These are phyloP conservation scores for Graphium colonna DNA, from an alignment of 2,888 invertebrate genomes.

Conservation along the genomic window DNA sequence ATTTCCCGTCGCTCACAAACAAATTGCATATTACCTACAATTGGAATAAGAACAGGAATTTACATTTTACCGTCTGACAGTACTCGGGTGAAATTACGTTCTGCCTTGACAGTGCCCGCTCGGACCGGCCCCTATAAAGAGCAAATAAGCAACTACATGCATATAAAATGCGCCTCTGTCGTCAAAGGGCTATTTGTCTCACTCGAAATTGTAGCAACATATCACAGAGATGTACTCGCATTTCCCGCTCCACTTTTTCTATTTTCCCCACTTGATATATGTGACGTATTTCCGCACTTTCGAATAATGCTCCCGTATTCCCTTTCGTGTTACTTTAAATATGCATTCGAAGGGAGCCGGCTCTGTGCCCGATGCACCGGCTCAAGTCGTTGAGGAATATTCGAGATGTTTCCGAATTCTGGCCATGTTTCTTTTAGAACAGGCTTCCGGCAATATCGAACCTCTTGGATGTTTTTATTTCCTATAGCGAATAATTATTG, in stretches of 20 bases:
- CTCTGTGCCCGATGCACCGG: constrained; percentile 28
- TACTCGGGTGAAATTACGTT: constrained; percentile 26
- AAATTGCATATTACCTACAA: constrained; percentile 24
- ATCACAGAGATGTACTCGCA: constrained; percentile 67
- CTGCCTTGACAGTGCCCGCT: constrained; percentile 24
- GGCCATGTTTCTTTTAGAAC: constrained; percentile 24
- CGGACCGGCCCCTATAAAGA: constrained; percentile 30
- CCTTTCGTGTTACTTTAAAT: constrained; percentile 75
- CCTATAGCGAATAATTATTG: too few species aligned
- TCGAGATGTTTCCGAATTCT: constrained; percentile 38
- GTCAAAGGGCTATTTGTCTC: constrained; percentile 65
- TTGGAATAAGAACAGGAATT: constrained; percentile 22
- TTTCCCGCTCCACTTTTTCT: constrained; percentile 71
- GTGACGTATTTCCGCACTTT: constrained; percentile 76
- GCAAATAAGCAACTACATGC: constrained; percentile 36
- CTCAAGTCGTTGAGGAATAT: constrained; percentile 53
- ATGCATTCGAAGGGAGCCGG: constrained; percentile 52
- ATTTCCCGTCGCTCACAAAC: constrained; percentile 9
- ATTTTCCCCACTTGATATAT: constrained; percentile 74
- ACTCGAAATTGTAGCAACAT: constrained; percentile 68
- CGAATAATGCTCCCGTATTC: constrained; percentile 70
- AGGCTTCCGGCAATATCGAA: too few species aligned
- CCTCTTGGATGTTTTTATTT: too few species aligned
- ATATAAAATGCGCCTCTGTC: constrained; percentile 52
- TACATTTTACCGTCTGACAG: constrained; percentile 23